phyloP scores from a whole-genome alignment of 2,888 invertebrate genomes.

The Cephus runcator region DNA sequence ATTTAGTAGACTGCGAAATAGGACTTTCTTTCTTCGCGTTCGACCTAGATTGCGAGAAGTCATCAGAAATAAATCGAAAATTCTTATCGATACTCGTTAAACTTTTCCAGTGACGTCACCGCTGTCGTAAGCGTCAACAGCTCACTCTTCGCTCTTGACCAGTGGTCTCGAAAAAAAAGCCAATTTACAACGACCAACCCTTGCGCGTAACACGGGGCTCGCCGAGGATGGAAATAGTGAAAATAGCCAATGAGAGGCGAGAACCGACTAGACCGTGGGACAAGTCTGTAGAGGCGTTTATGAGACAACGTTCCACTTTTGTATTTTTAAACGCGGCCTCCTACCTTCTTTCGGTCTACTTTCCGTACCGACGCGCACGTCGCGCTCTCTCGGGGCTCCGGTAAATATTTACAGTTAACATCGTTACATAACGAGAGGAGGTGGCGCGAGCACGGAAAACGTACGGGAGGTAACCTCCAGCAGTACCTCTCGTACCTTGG shows the following conservation, averaged over 20 bases:
- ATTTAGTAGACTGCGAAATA: not conserved
- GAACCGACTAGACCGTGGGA: not conserved
- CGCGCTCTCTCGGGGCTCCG: constrained; percentile 32
- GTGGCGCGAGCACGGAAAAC: constrained; percentile 26
- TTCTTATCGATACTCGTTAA: not conserved
- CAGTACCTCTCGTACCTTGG: not conserved
- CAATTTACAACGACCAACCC: not conserved
- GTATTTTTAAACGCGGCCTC: constrained; percentile 49
- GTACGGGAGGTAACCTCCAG: not conserved
- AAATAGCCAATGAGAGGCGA: not conserved
- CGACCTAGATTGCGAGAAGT: not conserved
- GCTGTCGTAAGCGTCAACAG: not conserved
- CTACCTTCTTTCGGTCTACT: constrained; percentile 51
- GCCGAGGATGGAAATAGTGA: not conserved
- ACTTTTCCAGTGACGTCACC: not conserved
- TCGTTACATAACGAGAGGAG: constrained; percentile 54
- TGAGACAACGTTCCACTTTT: constrained; percentile 47
- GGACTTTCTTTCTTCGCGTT: not conserved
- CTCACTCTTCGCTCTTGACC: not conserved
- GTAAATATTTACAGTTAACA: constrained; percentile 62
- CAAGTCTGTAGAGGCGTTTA: constrained; percentile 15
- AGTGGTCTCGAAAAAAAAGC: not conserved
- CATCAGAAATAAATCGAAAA: not conserved
- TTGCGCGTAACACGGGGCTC: not conserved
- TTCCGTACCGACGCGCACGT: constrained; percentile 37